Base-by-base conservation (phyloP, 2,797 vertebrate species). In the Mus spretus region DNA sequence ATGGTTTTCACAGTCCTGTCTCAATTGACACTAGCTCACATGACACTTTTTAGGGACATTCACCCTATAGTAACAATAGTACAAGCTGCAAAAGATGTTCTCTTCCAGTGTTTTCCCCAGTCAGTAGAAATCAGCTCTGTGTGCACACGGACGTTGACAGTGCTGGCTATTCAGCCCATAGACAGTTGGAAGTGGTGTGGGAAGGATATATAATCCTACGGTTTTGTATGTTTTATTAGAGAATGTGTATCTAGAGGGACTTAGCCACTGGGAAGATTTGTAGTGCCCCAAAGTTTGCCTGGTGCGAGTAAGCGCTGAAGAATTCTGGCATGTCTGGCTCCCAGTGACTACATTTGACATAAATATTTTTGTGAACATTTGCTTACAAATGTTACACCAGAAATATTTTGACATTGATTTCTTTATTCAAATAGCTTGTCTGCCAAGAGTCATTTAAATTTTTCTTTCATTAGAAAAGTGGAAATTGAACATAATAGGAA, bases 401-500 rank as follows among this genome's bases (percentile, higher is more conserved):
- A 97, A 98, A 97, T 98, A 97, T 98, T 98, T 98, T 98, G 97
- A 98, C 89, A 96, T 93, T 65, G 8, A 28, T 61, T 96, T 97
- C 96, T 98, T 97, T 77, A 98, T 97, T 98, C 96, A 98, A 98
- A 97, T 97, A 98, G 97, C 97, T 89, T 98, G 98, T 98, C 93
- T 98, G 98, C 96, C 96, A 94, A 95, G 97, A 97, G 78, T 90
- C 89, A 95, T 96, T 94, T 82, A 72, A 63, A 47, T 85, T 75
- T 88, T 90, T 90, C 28, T 93, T 84, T 91, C 55, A 79, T 83
- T 91, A 86, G 63, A 86, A 95, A 92, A 93, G 24, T 80, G 37
- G 59, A 90, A 12, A 37, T 17, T 55, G 57, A 89, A 55, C 17
- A 44, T 15, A 79, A 59, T 2, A 31, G 65, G 59, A 75, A 82